Conservation (phyloP, 2,888 invertebrate species). For the Dryocosmus kuriphilus region DNA sequence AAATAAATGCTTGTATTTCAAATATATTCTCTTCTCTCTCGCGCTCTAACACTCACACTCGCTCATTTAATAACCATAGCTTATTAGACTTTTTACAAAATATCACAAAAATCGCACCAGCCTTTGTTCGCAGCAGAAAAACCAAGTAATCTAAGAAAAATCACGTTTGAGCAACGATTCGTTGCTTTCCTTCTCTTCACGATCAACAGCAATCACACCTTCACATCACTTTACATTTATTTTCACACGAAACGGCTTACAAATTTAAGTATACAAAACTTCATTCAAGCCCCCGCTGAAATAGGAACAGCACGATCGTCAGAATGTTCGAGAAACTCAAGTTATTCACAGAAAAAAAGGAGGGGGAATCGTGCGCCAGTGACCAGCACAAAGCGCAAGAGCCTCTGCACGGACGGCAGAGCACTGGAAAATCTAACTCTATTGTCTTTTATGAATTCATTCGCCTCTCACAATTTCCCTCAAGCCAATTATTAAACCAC, state of each 20-base stretch:
- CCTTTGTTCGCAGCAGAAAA: constrained; percentile 73
- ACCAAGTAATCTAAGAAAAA: constrained; percentile 57
- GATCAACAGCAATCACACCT: constrained; percentile 26
- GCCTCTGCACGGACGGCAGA: constrained; percentile 25
- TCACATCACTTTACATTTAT: constrained; percentile 15
- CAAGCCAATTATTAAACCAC: constrained; percentile 11
- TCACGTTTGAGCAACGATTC: constrained; percentile 39
- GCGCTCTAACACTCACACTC: constrained; percentile 39
- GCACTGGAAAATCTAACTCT: constrained; percentile 52
- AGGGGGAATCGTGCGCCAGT: constrained; percentile 53
- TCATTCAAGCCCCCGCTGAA: constrained; percentile 27
- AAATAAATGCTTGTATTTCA: constrained; percentile 76
- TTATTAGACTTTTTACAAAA: constrained; percentile 72
- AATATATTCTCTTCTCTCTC: constrained; percentile 42
- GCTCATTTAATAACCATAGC: constrained; percentile 50
- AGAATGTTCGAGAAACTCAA: constrained; percentile 38
- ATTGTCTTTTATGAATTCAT: constrained; percentile 59
- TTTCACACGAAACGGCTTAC: constrained; percentile 19
- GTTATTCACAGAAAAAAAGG: constrained; percentile 36
- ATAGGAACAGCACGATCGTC: constrained; percentile 29
- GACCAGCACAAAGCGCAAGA: constrained; percentile 57
- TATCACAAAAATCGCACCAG: constrained; percentile 77
- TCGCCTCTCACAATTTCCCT: background rate
- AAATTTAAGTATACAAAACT: constrained; percentile 24
- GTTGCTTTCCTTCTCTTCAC: constrained; percentile 35